Base-by-base conservation (phyloP, 2,888 invertebrate genomes). In the Pollenia amentaria region DNA sequence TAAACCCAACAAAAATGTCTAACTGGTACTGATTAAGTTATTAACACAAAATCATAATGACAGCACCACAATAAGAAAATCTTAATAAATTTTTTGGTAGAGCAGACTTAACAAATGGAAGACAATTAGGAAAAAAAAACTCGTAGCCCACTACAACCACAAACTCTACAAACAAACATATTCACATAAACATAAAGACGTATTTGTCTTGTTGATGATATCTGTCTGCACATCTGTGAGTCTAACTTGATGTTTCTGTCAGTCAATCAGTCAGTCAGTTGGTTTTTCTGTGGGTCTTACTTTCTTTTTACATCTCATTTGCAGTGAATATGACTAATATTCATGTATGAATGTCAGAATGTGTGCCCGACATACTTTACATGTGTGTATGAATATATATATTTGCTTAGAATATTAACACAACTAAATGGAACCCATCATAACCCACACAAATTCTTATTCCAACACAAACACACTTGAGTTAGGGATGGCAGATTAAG, bases 361-460 rank as follows among this genome's bases (percentile, higher is more conserved):
- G 9, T 16, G 12, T 46, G 21, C 46, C 10, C 60, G 57, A 46
- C 29, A 73, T 38, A 46, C 29, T 73, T 29, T 16, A 8, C 40
- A 21, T 60, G 57, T 44, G 57, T 60, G 57, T 46, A 60, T 29
- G 12, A 29, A 29, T 73, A 40, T 67, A 69, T 81, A 81, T 85
- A 73, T 85, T 81, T 81, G 53, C 40, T 67, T 69, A 77, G 85
- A 73, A 73, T 73, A 81, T 85, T 81, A 81, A 81, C 72, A 77
- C 53, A 72, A 80, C 48, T 10, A 7, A 53, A 53, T 7, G 42
- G 48, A 38, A 48, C 14, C 42, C 38, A 8, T n/a, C 42, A 21
- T 44, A 44, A 42, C 14, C 10, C 16, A 38, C 44, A 10, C 3
- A 14, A 57, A 21, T n/a, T 44, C 4, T 44, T 14, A 40, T 55